Evolutionary conservation across 35 echinoderm and acorn worm genomes (phyloP).

Genomic region (Diadema setosum): DNA sequence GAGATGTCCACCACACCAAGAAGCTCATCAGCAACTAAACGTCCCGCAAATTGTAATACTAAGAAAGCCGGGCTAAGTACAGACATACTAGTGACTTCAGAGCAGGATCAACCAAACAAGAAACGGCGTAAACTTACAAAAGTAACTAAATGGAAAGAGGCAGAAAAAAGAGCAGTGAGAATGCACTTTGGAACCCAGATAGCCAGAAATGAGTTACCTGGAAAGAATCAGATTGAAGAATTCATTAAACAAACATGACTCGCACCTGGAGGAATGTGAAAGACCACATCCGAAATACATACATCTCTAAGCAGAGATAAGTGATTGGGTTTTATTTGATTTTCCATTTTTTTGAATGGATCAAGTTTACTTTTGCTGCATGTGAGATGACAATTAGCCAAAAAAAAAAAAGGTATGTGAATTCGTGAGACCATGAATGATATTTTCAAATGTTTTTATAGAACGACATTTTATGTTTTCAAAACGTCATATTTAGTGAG

Average conservation of each 20-base stretch:
- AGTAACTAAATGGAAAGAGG: background rate
- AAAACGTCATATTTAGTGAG: no score
- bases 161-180: background rate
- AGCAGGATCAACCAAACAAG: background rate
- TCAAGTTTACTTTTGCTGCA: no score
- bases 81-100: background rate
- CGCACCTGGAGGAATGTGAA: background rate
- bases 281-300: background rate
- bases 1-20: background rate
- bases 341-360: background rate
- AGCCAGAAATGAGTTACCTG: background rate
- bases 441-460: no score
- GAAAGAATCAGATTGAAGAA: background rate
- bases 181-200: background rate
- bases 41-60: background rate
- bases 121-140: background rate
- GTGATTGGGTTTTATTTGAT: background rate
- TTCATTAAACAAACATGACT: background rate
- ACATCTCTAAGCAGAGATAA: background rate
- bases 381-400: no score
- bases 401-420: no score
- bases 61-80: background rate
- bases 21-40: background rate
- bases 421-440: no score
- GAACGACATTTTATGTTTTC: no score